Percentiles rank a stretch among this genome's conserved stretches.
Evolutionary conservation across 2,888 invertebrate species (phyloP).

Genomic region (Nasonia oneida): DNA sequence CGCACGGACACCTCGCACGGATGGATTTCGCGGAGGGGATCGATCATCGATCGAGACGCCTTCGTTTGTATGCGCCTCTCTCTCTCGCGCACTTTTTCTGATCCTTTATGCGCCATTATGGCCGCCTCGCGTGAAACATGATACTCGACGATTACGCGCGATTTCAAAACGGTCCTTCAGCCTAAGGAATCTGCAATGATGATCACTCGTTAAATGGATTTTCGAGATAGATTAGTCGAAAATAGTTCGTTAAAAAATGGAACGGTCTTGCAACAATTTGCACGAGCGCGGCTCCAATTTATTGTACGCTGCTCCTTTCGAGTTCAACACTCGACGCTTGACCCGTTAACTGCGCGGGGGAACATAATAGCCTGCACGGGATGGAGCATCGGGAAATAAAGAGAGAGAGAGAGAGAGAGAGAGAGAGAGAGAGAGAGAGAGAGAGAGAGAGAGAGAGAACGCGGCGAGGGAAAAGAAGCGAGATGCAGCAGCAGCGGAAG

Average conservation of each 20-base stretch:
- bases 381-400: background rate
- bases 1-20: background rate
- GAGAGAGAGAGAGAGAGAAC: background rate
- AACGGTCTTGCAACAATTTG: background rate
- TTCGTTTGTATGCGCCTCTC: background rate
- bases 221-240: background rate
- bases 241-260: background rate
- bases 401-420: background rate
- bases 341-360: conserved; percentile 4
- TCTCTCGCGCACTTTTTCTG: background rate
- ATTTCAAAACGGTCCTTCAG: background rate
- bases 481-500: background rate
- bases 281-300: background rate
- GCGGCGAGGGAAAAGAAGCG: background rate
- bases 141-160: background rate
- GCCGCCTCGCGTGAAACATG: background rate
- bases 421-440: background rate
- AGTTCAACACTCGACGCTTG: conserved; percentile 4
- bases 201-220: background rate
- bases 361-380: background rate
- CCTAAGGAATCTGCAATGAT: background rate
- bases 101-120: conserved; percentile 21
- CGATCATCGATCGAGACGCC: background rate
- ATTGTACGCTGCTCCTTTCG: background rate
- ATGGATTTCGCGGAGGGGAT: background rate